Evolutionary conservation across 2,797 vertebrate genomes (phyloP), one percentile per base, ranked within the genome.

Genomic region (Tiaroga cobitis): DNA sequence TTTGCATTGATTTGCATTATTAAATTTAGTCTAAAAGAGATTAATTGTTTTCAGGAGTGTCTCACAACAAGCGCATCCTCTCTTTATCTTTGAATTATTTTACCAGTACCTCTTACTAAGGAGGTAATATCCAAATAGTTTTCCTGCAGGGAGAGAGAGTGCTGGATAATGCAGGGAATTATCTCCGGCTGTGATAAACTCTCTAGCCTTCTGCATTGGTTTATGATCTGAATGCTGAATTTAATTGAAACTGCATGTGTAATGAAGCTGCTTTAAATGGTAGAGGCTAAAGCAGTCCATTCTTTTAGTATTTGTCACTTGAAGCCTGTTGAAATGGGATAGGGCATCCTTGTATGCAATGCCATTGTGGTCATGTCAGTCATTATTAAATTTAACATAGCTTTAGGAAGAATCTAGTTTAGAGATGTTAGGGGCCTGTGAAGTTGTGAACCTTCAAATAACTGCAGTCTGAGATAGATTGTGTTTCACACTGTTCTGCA

Each of bases 241-340:
- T 85, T 80, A 80, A 85, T 73, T 63, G 54, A 80, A 63, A 80
- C 56, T 73, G 83, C 51, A 80, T 73, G 68, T 63, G 76, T 73
- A 80, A 85, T 85, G 68, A 80, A 63, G 76, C 29, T n/a, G 43
- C 26, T 46, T 72, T 80, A 80, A 80, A 65, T 73, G 41, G 68
- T 15, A 49, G 68, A 59, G 54, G 41, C 67, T 26, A 49, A 43
- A 32, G 76, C 67, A 26, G 39, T 72, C 79, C 37, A 70, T 56
- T 85, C 34, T 59, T 69, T 24, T 26, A 34, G 75, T 24, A 67
- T 54, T 34, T 54, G 34, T 85, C 83, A 73, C 41, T 61, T 79
- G 26, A 79, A 80, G 21, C 26, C 51, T 16, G 41, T 85, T 85
- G 54, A 37, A 73, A 78, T 29, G 24, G 75, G 67, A 73, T 26